phyloP scores from a whole-genome alignment of 1,140 invertebrate species.

The Diuraphis noxia region DNA sequence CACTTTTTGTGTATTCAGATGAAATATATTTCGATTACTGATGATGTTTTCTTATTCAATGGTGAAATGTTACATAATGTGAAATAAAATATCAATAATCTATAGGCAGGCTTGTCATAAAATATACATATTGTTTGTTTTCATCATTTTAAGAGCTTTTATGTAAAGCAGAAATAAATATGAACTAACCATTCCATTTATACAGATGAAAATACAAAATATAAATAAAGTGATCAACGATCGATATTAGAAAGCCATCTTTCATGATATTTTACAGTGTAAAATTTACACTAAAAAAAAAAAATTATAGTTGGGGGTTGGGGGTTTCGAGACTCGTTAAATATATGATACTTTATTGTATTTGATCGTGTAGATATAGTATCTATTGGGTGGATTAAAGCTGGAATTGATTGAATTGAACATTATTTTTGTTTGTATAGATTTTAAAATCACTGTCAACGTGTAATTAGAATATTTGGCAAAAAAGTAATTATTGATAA shows the following conservation, averaged over 20 bases:
- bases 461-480: background rate
- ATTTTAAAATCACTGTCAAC: background rate
- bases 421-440: background rate
- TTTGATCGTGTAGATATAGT: background rate
- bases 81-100: background rate
- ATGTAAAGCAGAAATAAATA: background rate
- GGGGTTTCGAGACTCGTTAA: background rate
- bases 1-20: background rate
- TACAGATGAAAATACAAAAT: background rate
- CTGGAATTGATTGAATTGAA: background rate
- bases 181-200: background rate
- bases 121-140: background rate
- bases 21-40: background rate
- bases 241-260: background rate
- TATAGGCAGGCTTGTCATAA: background rate
- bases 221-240: background rate
- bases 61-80: background rate
- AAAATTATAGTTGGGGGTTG: too few species aligned
- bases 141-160: background rate
- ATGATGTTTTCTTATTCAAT: background rate
- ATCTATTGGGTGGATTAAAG: background rate
- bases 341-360: background rate
- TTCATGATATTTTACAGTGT: background rate
- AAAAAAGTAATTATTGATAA: background rate
- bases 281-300: too few species aligned